phyloP scores from a whole-genome alignment of 2,888 invertebrate species.

The Bugula neritina region DNA sequence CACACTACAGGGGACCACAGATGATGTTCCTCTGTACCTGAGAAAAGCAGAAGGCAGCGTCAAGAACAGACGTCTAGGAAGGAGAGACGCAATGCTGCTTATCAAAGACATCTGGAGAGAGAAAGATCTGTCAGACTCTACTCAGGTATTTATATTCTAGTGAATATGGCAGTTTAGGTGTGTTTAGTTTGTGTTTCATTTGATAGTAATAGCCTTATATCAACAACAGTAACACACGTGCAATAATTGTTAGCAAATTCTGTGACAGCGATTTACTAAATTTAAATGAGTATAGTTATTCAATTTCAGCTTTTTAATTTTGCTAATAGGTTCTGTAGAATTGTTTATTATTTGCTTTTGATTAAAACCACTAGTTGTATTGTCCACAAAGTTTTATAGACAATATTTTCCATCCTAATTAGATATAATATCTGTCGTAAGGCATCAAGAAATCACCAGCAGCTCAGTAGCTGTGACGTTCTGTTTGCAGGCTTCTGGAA shows the following conservation, averaged over 20 bases:
- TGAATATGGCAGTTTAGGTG: too few relatives aligned
- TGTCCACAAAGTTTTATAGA: too few relatives aligned
- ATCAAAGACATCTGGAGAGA: constrained; percentile 52
- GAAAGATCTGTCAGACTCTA: constrained; percentile 42
- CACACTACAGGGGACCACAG: constrained; percentile 47
- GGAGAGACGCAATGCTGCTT: constrained; percentile 46
- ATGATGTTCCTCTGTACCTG: constrained; percentile 47
- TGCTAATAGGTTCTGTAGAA: too few relatives aligned
- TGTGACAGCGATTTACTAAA: neutral
- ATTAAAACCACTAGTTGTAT: too few relatives aligned
- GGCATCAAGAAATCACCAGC: neutral
- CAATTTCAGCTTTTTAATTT: too few relatives aligned
- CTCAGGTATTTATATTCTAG: constrained; percentile 1
- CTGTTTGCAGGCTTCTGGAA: neutral
- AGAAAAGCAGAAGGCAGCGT: constrained; percentile 44
- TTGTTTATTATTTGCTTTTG: too few relatives aligned
- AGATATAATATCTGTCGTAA: neutral
- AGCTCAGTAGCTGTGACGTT: neutral
- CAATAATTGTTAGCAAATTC: neutral
- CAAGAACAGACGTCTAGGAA: constrained; percentile 46
- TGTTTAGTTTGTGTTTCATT: too few relatives aligned
- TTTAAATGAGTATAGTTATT: too few relatives aligned
- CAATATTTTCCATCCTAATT: too few relatives aligned
- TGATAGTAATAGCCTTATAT: too few relatives aligned
- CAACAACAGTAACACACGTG: too few relatives aligned